Conservation (phyloP, 1,140 invertebrate species). For the Uloborus diversus region DNA sequence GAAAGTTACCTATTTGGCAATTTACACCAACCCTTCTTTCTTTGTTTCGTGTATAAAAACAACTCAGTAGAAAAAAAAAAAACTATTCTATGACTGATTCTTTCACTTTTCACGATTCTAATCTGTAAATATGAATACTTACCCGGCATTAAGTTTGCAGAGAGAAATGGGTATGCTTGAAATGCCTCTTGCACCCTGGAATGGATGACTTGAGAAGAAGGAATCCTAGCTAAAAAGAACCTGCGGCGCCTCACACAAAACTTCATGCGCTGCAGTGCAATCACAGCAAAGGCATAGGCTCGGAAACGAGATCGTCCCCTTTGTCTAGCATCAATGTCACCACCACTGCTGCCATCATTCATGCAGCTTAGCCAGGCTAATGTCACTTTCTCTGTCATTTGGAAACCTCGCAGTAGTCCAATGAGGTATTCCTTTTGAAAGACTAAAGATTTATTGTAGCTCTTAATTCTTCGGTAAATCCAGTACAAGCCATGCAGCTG, state of each 20-base stretch:
- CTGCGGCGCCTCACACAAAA: constrained; percentile 6
- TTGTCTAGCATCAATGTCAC: not conserved
- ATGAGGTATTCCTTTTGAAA: constrained; percentile 59
- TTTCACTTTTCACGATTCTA: no score
- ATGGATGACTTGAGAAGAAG: constrained; percentile 16
- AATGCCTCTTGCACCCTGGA: constrained; percentile 15
- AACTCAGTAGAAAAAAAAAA: not conserved
- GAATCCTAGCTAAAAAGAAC: constrained; percentile 14
- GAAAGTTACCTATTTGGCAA: not conserved
- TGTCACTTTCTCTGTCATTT: constrained; percentile 57
- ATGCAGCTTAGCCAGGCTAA: constrained; percentile 48
- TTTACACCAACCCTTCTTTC: not conserved
- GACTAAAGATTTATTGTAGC: constrained; percentile 47
- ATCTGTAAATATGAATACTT: not conserved
- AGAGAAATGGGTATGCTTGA: not conserved
- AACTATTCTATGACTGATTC: not conserved
- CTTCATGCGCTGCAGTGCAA: constrained; percentile 25
- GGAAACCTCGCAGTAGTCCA: constrained; percentile 51
- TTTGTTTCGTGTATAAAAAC: not conserved
- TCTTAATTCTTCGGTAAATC: constrained; percentile 12
- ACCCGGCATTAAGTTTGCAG: constrained; percentile 15
- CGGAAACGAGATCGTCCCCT: constrained; percentile 19
- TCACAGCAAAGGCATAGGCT: not conserved
- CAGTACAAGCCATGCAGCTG: constrained; percentile 30
- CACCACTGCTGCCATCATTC: not conserved